phyloP scores from a whole-genome alignment of 2,888 invertebrate species.

The Ganaspis brasiliensis region DNA sequence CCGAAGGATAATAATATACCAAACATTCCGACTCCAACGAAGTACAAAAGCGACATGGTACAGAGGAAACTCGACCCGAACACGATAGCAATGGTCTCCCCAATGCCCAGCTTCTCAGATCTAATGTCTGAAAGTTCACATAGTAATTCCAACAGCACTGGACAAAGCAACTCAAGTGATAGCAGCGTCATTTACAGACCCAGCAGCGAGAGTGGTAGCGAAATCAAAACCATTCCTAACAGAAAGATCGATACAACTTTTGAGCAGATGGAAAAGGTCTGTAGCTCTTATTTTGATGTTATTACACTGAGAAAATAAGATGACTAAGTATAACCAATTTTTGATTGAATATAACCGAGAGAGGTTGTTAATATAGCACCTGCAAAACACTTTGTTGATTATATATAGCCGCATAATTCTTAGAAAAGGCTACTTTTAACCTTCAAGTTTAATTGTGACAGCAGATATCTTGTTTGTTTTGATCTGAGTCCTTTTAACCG shows the following conservation, averaged over 20 bases:
- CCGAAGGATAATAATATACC: constrained; percentile 81
- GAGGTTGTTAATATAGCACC: too few species aligned
- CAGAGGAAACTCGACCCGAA: constrained; percentile 76
- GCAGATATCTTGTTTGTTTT: too few species aligned
- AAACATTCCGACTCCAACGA: constrained; percentile 82
- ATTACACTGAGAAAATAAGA: too few species aligned
- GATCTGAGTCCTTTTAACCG: too few species aligned
- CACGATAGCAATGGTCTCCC: constrained; percentile 85
- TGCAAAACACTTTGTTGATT: too few species aligned
- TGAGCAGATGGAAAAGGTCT: constrained; percentile 79
- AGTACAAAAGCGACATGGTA: constrained; percentile 75
- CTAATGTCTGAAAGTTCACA: constrained; percentile 87
- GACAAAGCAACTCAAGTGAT: constrained; percentile 88
- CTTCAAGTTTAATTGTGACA: too few species aligned
- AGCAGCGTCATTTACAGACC: constrained; percentile 89
- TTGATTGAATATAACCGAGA: too few species aligned
- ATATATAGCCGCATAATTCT: too few species aligned
- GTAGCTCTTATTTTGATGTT: constrained; percentile 61
- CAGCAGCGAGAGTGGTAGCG: constrained; percentile 87
- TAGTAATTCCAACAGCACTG: constrained; percentile 83
- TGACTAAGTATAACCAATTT: too few species aligned
- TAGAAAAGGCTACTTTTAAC: too few species aligned
- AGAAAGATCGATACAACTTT: constrained; percentile 82
- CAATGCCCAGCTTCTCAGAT: constrained; percentile 86
- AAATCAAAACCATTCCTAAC: constrained; percentile 82